Evolutionary conservation across 2,113 vertebrate genomes (phyloP), one percentile per base, ranked within the genome.

Genomic region (Apeltes quadracus): DNA sequence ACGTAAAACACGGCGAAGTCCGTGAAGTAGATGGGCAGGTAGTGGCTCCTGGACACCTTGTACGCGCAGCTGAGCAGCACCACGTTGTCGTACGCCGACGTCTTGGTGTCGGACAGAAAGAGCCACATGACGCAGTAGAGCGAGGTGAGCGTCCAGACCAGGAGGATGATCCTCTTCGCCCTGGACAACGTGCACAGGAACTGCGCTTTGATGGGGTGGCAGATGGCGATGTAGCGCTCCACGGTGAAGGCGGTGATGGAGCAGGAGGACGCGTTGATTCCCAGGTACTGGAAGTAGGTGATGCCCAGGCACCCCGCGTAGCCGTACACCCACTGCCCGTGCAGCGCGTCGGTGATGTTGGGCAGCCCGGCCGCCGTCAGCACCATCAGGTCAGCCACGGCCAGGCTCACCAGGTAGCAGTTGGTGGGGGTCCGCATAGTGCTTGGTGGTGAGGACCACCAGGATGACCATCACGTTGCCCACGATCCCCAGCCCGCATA

Each of bases 401-500:
- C 98, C 80, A 99, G 93, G 34, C 97, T 99, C 91, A 99, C 98
- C 89, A 99, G 92, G 61, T 99, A 99, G 84, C 97, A 98, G 92
- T 99, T 99, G 3, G 97, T 99, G 74, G 97, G 97, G 16, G 97
- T 99, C 81, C 97, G 95, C 98, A 99, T 99, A n/a, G 90, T 98
- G 97, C 76, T 97, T 98, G 74, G 96, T 98, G 82, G 96, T 97
- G 77, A 98, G 93, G 8, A 99, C 97, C 85, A 98, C 98, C 76
- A 98, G 81, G n/a, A 98, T 96, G 39, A 99, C 96, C 98, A 99
- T 99, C 70, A 95, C 82, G 78, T 99, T 99, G 25, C 98, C 98
- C 78, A 98, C 91, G 3, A 99, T 98, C 41, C 97, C 98, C 75
- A 95, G 83, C 27, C 96, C 96, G 2, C 98, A 99, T 7, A 99